A percentile compares a stretch with the other conserved stretches of the same genome.
Conservation (phyloP, 2,797 vertebrate genomes). For the Peromyscus eremicus region DNA sequence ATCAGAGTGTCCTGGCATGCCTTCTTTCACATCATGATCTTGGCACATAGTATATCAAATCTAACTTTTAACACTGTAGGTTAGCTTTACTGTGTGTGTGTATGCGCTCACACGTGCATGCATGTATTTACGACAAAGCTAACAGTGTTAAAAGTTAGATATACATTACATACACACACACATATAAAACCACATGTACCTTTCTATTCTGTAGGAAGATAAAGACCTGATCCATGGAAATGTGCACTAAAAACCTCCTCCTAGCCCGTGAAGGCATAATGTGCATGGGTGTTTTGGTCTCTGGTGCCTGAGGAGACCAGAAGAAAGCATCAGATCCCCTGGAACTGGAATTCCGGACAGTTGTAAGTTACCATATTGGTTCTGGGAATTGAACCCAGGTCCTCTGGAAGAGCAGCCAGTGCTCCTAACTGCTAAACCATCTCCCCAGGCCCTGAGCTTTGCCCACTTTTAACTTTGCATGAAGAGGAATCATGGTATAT, state of each 20-base stretch:
- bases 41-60: too few species aligned
- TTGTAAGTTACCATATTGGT: not conserved
- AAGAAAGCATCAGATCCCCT: not conserved
- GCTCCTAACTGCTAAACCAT: not conserved
- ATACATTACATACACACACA: not conserved
- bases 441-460: not conserved
- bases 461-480: not conserved
- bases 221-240: conserved; percentile 98
- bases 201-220: conserved; percentile 92
- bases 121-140: not conserved
- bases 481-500: not conserved
- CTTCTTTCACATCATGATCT: not conserved
- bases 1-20: not conserved
- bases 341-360: not conserved
- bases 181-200: not conserved
- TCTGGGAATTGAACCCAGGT: not conserved
- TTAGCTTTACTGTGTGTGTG: not conserved
- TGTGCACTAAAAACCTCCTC: conserved; percentile 98
- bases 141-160: not conserved
- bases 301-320: not conserved
- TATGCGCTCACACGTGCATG: not conserved
- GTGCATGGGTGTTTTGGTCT: not conserved
- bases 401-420: not conserved
- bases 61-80: not conserved
- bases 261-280: conserved; percentile 94